Evolutionary conservation across 2,797 vertebrate species (phyloP), one percentile per base, ranked within the genome.

Genomic region (Sebastes alutus): DNA sequence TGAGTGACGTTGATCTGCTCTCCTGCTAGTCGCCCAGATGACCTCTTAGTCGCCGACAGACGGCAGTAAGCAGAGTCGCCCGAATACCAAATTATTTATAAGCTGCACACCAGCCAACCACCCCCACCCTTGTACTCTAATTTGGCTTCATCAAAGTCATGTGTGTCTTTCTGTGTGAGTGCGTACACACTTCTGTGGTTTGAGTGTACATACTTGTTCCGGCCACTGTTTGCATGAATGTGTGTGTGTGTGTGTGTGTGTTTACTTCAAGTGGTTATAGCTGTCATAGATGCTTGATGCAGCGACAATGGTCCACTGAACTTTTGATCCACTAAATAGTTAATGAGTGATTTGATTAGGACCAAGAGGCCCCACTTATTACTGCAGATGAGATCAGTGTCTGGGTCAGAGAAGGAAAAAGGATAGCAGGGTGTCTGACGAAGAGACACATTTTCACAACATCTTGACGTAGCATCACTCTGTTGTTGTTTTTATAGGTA

Each of bases 241-340:
- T 72, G 63, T 58, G 78, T 74, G 32, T 52, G 38, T 56, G 38
- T 72, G 63, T 58, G 52, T 55, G 60, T 81, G 33, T 86, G 73
- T 78, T 86, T 85, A 72, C 79, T 82, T 78, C 54, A 71, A 78
- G 82, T 79, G 81, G 77, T 81, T 79, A 49, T 72, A 78, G 23
- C 71, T 67, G 68, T 56, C 8, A 42, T 66, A 67, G 55, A 94
- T 92, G 93, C 95, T 91, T 96, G 94, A 96, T 94, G 94, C 93
- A 92, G 95, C 94, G 94, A 96, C 96, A 96, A 97, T 95, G 96
- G 96, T 95, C 69, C 91, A 83, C 75, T 95, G 96, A 97, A 97
- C 97, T 97, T 97, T 96, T 97, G 96, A 97, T 97, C 96, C 94
- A 92, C 94, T 99, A 95, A 98, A 98, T 98, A 97, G 95, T 98